Conservation (phyloP, 2,797 vertebrate species). For the Nannoperca obscura region DNA sequence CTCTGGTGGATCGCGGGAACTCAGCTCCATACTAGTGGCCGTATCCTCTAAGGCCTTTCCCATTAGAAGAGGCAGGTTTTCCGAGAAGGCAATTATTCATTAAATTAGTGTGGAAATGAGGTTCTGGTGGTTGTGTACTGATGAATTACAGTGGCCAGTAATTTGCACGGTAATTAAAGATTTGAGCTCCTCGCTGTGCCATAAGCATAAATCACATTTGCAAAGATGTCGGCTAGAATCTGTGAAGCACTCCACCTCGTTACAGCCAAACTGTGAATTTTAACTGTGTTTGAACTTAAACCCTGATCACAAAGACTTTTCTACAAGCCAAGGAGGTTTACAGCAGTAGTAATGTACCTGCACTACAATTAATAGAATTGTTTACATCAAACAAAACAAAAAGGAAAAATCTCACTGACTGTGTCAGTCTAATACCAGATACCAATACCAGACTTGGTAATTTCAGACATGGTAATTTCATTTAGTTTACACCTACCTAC, state of each 20-base stretch:
- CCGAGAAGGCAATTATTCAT: conserved; percentile 90
- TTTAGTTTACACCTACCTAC: too few relatives aligned
- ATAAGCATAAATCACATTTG: conserved; percentile 79
- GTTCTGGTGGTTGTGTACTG: conserved; percentile 89
- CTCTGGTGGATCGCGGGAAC: conserved; percentile 78
- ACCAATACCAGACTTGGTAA: too few relatives aligned
- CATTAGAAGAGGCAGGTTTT: conserved; percentile 80
- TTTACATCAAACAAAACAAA: neutral
- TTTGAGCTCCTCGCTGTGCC: conserved; percentile 66
- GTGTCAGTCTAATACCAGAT: too few relatives aligned
- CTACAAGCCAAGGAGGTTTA: conserved; percentile 11
- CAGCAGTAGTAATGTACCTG: neutral
- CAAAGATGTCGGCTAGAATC: conserved; percentile 62
- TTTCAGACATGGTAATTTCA: too few relatives aligned
- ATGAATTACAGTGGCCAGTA: conserved; percentile 82
- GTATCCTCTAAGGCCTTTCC: conserved; percentile 82
- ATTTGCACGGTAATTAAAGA: conserved; percentile 90
- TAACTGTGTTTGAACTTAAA: conserved; percentile 42
- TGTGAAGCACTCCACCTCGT: conserved; percentile 63
- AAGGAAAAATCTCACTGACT: neutral
- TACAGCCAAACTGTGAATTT: conserved; percentile 38
- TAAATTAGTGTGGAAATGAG: conserved; percentile 86
- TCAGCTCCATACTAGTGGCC: conserved; percentile 83
- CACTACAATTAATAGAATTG: neutral
- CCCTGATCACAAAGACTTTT: conserved; percentile 44